These are phyloP conservation scores for Cinclus mexicanus DNA, from an alignment of 2,113 vertebrate genomes.

Conservation along the genomic window DNA sequence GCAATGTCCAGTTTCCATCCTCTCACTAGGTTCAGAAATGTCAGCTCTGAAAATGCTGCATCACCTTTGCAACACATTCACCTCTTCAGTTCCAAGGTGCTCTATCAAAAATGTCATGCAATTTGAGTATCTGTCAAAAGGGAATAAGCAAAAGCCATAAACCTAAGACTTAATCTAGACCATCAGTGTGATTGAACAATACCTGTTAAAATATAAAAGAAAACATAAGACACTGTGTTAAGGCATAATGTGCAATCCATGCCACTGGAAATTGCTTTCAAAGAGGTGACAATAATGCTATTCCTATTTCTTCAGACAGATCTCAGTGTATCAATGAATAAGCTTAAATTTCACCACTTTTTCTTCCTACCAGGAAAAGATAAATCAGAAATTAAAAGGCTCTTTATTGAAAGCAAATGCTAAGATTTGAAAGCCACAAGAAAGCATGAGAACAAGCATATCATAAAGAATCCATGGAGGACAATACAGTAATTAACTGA, in stretches of 20 bases:
- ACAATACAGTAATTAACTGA: background rate
- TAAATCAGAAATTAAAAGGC: background rate
- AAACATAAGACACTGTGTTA: background rate
- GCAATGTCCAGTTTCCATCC: background rate
- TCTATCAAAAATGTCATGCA: background rate
- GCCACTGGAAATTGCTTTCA: background rate
- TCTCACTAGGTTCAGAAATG: background rate
- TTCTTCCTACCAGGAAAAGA: background rate
- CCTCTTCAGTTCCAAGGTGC: background rate
- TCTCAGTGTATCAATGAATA: background rate
- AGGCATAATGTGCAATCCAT: background rate
- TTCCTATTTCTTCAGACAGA: background rate
- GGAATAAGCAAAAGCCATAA: background rate
- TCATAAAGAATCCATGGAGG: background rate
- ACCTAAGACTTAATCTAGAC: background rate
- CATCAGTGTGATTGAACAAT: background rate
- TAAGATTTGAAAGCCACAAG: background rate
- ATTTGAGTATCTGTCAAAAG: background rate
- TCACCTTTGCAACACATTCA: background rate
- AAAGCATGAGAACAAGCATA: background rate
- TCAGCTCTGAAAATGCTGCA: background rate
- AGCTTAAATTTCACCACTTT: background rate
- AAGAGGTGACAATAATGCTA: background rate
- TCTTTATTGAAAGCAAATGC: background rate
- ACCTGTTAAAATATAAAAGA: background rate